These are phyloP conservation scores for Yponomeuta malinellus DNA, from an alignment of 2,888 invertebrate species.

Conservation along the genomic window DNA sequence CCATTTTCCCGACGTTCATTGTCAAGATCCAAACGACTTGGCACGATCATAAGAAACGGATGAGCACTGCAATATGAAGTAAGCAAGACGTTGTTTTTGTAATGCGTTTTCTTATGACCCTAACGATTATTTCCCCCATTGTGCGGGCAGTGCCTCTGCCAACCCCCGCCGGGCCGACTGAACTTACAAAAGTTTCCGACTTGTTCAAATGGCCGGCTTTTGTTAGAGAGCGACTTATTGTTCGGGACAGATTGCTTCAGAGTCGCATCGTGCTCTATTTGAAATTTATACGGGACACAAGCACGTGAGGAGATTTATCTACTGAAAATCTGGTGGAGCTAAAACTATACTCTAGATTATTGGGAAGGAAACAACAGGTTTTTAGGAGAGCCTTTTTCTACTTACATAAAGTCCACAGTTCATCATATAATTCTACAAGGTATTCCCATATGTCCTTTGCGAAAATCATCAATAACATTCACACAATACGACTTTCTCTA, in stretches of 20 bases:
- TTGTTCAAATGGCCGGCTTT: constrained; percentile 74
- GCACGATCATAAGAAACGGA: constrained; percentile 51
- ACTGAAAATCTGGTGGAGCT: neutral
- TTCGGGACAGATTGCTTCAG: constrained; percentile 68
- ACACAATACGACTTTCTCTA: too few species aligned
- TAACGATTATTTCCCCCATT: constrained; percentile 71
- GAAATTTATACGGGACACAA: constrained; percentile 42
- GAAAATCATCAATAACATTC: too few species aligned
- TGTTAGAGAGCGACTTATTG: constrained; percentile 73
- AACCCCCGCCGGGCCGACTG: constrained; percentile 67
- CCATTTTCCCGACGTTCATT: constrained; percentile 19
- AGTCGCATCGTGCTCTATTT: constrained; percentile 40
- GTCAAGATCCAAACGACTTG: constrained; percentile 20
- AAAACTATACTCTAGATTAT: neutral
- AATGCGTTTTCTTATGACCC: constrained; percentile 69
- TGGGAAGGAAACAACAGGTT: neutral
- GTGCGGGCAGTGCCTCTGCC: constrained; percentile 55
- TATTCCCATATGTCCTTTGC: too few species aligned
- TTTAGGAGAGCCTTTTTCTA: neutral
- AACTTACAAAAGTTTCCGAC: constrained; percentile 74
- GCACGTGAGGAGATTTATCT: constrained; percentile 29
- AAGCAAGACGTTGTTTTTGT: constrained; percentile 55
- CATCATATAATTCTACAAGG: too few species aligned
- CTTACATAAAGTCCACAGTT: too few species aligned
- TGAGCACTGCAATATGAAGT: constrained; percentile 31